phyloP scores from a whole-genome alignment of 2,888 invertebrate species.

The Lamellibrachia columna region DNA sequence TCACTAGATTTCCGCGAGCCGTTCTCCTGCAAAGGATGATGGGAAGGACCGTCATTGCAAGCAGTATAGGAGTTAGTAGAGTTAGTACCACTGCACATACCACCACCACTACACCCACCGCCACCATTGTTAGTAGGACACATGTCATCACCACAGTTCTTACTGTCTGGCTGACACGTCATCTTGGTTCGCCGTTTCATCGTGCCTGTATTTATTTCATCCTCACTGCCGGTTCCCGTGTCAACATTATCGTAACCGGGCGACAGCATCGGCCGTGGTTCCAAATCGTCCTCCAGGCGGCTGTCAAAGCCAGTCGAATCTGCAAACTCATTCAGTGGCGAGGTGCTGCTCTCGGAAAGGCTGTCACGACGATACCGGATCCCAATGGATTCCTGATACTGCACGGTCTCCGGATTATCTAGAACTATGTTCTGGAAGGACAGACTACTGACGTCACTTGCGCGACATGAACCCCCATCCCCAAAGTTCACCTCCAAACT shows the following conservation, averaged over 20 bases:
- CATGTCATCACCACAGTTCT: not conserved
- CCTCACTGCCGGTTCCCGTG: conserved; percentile 22
- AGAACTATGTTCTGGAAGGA: conserved; percentile 48
- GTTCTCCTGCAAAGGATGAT: conserved; percentile 28
- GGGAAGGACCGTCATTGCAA: not conserved
- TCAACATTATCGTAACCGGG: conserved; percentile 24
- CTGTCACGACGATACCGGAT: conserved; percentile 34
- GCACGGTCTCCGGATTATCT: conserved; percentile 39
- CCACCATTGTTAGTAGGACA: conserved; percentile 18
- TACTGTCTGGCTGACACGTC: not conserved
- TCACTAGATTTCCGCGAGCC: not conserved
- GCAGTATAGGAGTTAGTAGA: conserved; percentile 17
- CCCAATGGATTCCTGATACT: not conserved
- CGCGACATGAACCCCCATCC: conserved; percentile 60
- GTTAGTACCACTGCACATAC: conserved; percentile 13
- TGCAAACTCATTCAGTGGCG: conserved; percentile 34
- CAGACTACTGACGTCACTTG: conserved; percentile 62
- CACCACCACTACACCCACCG: conserved; percentile 1
- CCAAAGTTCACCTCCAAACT: conserved; percentile 52
- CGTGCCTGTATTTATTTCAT: not conserved
- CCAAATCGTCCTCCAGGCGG: conserved; percentile 34
- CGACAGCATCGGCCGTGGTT: conserved; percentile 18
- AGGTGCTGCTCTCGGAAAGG: conserved; percentile 38
- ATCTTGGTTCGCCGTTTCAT: not conserved
- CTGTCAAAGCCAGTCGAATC: conserved; percentile 31